phyloP scores from a whole-genome alignment of 2,888 invertebrate species.

The Drosophila nigricruria region DNA sequence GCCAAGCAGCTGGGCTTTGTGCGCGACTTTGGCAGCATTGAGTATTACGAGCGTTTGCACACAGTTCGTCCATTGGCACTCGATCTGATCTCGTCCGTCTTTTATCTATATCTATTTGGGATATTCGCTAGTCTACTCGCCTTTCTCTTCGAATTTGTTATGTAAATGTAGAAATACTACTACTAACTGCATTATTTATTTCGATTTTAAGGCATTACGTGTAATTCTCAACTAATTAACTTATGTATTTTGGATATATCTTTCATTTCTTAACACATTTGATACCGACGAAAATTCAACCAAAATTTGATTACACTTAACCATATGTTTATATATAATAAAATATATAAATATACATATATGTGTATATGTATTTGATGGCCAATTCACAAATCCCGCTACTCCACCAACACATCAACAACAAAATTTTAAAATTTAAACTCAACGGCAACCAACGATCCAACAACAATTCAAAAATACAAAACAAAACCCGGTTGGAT shows the following conservation, averaged over 20 bases:
- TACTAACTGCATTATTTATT: conserved; percentile 63
- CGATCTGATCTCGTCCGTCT: conserved; percentile 39
- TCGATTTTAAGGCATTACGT: conserved; percentile 49
- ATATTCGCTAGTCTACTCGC: conserved; percentile 36
- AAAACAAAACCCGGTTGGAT: conserved; percentile 51
- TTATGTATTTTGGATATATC: conserved; percentile 55
- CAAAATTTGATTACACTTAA: conserved; percentile 43
- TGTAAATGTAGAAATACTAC: conserved; percentile 47
- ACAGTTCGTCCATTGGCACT: conserved; percentile 34
- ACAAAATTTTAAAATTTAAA: background rate
- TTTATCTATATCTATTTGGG: conserved; percentile 55
- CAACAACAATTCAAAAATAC: conserved; percentile 30
- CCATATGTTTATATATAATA: conserved; percentile 41
- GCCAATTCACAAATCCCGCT: conserved; percentile 60
- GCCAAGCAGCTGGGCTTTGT: conserved; percentile 56
- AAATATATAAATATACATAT: conserved; percentile 39
- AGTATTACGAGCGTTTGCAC: conserved; percentile 27
- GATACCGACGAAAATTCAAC: conserved; percentile 40
- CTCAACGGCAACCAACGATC: conserved; percentile 32
- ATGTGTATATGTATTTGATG: conserved; percentile 49
- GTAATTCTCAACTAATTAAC: conserved; percentile 43
- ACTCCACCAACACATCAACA: conserved; percentile 45
- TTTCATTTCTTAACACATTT: conserved; percentile 48
- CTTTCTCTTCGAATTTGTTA: conserved; percentile 53
- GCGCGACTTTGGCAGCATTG: conserved; percentile 48